Evolutionary conservation across 2,113 vertebrate species (phyloP).

Genomic region (Entelurus aequoreus): DNA sequence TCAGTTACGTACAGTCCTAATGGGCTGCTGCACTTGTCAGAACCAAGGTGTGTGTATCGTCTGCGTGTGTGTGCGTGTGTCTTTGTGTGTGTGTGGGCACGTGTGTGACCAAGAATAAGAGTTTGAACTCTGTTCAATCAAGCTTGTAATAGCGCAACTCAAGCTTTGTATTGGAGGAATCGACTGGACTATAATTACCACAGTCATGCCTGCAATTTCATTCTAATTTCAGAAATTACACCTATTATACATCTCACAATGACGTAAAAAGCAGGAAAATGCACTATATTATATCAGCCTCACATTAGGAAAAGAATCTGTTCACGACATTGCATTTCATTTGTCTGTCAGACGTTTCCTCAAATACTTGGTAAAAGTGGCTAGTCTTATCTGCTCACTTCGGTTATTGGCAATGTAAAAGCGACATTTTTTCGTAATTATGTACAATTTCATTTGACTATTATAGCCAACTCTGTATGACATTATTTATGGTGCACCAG

Average conservation of each 20-base stretch:
- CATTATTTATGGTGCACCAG: no score
- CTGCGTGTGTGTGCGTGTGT: neutral
- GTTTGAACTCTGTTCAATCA: neutral
- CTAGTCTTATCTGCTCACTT: neutral
- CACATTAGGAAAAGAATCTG: neutral
- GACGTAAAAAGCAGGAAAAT: neutral
- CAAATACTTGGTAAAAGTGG: neutral
- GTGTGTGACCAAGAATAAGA: neutral
- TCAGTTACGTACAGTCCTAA: conserved; percentile 70
- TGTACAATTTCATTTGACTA: neutral
- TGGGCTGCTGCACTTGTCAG: neutral
- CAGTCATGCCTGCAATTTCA: conserved; percentile 1
- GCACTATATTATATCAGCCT: no score
- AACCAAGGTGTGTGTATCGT: neutral
- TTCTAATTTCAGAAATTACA: conserved; percentile 1
- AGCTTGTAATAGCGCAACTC: neutral
- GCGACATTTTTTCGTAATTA: neutral
- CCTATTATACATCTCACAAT: neutral
- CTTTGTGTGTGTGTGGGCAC: neutral
- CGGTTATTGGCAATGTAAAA: neutral
- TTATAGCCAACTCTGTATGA: no score
- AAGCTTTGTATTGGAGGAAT: neutral
- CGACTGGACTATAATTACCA: neutral
- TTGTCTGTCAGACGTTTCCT: neutral
- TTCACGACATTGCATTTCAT: neutral